Evolutionary conservation across 2,888 invertebrate species (phyloP).

Genomic region (Eupithecia abbreviata): DNA sequence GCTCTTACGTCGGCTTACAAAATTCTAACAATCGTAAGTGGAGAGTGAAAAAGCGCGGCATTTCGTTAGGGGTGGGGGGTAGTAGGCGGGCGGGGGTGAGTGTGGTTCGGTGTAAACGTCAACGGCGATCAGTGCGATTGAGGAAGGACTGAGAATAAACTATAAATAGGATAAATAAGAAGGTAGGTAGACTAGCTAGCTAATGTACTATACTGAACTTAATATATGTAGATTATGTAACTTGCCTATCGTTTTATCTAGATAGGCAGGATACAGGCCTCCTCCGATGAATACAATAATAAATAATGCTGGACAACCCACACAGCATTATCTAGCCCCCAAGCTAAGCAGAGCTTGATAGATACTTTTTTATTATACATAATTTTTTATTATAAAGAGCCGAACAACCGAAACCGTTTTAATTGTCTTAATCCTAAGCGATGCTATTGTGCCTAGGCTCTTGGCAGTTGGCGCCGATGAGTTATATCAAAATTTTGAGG

Average conservation of each 20-base stretch:
- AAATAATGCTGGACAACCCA: too few relatives aligned
- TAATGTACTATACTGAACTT: background rate
- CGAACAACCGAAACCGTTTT: background rate
- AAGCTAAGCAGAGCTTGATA: too few relatives aligned
- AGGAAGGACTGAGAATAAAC: background rate
- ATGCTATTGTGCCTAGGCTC: background rate
- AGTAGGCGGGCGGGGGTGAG: background rate
- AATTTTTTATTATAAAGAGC: too few relatives aligned
- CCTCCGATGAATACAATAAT: too few relatives aligned
- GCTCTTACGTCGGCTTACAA: background rate
- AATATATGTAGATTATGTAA: background rate
- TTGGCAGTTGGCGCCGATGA: background rate
- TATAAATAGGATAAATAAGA: background rate
- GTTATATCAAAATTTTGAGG: too few relatives aligned
- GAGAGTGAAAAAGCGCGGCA: conserved; percentile 1
- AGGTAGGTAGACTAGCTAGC: too few relatives aligned
- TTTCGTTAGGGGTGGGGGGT: background rate
- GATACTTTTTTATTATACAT: too few relatives aligned
- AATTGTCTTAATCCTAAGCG: background rate
- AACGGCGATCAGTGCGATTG: conserved; percentile 8
- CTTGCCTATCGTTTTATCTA: background rate
- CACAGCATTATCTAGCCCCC: too few relatives aligned
- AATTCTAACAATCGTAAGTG: background rate
- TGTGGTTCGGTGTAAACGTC: conserved; percentile 14
- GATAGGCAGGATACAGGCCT: background rate